Evolutionary conservation across 2,113 vertebrate species (phyloP).

Genomic region (Cynoglossus semilaevis): DNA sequence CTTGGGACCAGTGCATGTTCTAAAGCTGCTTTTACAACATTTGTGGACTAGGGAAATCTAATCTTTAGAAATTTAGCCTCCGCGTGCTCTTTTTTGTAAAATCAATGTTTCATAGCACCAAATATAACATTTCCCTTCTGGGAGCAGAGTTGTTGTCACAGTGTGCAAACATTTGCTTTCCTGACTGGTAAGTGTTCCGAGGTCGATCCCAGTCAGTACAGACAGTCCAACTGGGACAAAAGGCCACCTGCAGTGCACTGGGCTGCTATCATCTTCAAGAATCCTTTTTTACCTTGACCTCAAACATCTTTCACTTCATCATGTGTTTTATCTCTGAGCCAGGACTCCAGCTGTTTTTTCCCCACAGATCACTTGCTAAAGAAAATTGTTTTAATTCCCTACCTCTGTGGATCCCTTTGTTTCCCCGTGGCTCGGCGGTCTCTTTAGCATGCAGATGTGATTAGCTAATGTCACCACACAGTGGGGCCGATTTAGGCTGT

Average conservation of each 20-base stretch:
- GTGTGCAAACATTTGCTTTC: no score
- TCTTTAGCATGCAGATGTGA: conserved; percentile 75
- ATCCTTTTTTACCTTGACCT: conserved; percentile 16
- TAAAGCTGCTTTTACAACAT: conserved; percentile 52
- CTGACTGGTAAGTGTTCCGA: conserved; percentile 37
- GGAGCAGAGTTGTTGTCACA: no score
- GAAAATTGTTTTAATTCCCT: conserved; percentile 8
- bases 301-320: conserved; percentile 7
- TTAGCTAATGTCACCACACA: conserved; percentile 64
- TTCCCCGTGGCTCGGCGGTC: conserved; percentile 24
- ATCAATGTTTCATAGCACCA: no score
- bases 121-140: no score
- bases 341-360: conserved; percentile 9
- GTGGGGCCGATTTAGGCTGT: conserved; percentile 62
- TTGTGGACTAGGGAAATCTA: conserved; percentile 31
- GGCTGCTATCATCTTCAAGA: conserved; percentile 21
- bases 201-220: conserved; percentile 37
- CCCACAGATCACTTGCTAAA: conserved; percentile 6
- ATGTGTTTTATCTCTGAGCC: not conserved
- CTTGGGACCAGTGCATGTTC: conserved; percentile 44
- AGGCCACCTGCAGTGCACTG: conserved; percentile 26
- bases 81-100: no score
- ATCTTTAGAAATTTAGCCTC: conserved; percentile 25
- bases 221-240: conserved; percentile 26
- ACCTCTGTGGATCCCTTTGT: conserved; percentile 31